A percentile compares a stretch with the other conserved stretches of the same genome.
phyloP scores from a whole-genome alignment of 2,113 vertebrate species.

The Eclectus roratus region DNA sequence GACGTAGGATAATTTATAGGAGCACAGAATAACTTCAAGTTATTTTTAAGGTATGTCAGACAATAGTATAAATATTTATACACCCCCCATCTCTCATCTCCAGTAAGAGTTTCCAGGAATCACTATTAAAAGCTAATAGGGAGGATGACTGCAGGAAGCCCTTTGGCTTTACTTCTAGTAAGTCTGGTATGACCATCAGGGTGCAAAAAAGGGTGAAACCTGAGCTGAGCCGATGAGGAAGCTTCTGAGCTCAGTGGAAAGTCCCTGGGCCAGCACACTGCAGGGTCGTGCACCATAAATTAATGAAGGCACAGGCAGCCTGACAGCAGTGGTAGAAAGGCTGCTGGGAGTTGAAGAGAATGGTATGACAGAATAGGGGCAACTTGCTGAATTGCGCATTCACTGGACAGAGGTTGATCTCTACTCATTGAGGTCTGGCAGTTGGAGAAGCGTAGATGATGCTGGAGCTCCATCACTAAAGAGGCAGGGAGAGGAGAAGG shows the following conservation, averaged over 20 bases:
- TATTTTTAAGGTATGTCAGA: not conserved
- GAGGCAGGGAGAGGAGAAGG: not conserved
- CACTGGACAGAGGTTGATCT: not conserved
- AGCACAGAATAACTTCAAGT: not conserved
- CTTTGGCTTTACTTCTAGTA: not conserved
- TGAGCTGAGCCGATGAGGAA: not conserved
- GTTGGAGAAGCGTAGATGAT: not conserved
- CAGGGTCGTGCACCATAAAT: not conserved
- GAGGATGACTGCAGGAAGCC: not conserved
- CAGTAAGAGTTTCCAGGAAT: not conserved
- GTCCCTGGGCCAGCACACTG: not conserved
- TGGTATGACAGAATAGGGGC: not conserved
- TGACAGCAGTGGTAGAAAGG: not conserved
- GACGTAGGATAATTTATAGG: not conserved
- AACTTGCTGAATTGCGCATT: rapidly evolving
- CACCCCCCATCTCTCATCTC: not conserved
- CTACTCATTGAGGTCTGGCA: not conserved
- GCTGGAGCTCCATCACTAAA: not conserved
- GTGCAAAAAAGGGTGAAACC: not conserved
- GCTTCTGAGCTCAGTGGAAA: not conserved
- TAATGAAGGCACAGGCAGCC: not conserved
- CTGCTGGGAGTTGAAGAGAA: not conserved
- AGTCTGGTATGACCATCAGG: not conserved
- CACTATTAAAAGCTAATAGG: not conserved
- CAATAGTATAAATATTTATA: not conserved